Base-by-base conservation (phyloP, 2,888 invertebrate species). In the Macrosoma leucophasiata region DNA sequence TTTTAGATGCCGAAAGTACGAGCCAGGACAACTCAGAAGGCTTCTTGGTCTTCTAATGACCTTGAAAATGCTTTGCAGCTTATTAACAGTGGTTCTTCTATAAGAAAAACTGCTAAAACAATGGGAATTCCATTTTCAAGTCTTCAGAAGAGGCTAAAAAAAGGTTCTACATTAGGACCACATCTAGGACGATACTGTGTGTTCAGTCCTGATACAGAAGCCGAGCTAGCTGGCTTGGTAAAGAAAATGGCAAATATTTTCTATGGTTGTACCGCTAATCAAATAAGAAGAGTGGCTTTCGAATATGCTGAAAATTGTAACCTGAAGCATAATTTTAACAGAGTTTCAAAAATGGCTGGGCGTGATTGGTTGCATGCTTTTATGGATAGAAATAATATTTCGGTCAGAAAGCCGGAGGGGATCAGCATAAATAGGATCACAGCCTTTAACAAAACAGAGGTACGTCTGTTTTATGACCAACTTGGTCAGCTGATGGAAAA, bases 391-490 rank as follows among this genome's bases (percentile, higher is more conserved):
- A 47, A 45, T 25, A 29, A 37, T 11, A 41, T 41, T 28, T 46
- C 40, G 24, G 26, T 50, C 15, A 22, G 52, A 5, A 52, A 55
- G 27, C 50, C 52, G 3, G 53, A 51, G 45, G 49, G 47, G 3
- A 59, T 48, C 9, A 55, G 53, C 26, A 42, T 56, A 13, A 50
- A 55, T 15, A 46, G 55, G 39, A 46, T 52, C 15, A 46, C 46
- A 7, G 51, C 48, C n/a, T 61, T 56, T 34, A 58, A 59, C 39
- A 58, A 53, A 48, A 43, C 37, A 25, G 52, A 60, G 29, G 46
- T 55, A 13, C 12, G 17, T 10, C 33, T 36, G 11, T 60, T 62
- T 36, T 58, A 24, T 33, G 12, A 49, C 6, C 43, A 47, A 15
- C 36, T 58, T 4, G 54, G 29, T 3, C 21, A 54, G 4, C 34